Base-by-base conservation (phyloP, 2,797 vertebrate species). In the Crax fasciolata region DNA sequence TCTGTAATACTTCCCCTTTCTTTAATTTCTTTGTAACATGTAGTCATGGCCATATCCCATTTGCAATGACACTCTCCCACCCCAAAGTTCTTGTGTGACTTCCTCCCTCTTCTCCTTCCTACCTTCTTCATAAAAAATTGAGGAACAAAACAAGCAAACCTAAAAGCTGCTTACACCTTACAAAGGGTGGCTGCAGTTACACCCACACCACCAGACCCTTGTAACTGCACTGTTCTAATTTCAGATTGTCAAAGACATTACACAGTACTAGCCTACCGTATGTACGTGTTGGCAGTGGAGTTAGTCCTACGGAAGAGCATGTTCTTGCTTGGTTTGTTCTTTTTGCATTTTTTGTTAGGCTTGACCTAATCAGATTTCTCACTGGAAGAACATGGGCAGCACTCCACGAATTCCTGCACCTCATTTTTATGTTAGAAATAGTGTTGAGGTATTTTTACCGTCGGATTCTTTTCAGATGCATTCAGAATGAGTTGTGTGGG, bases 231-330 rank as follows among this genome's bases (percentile, higher is more conserved):
- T 20, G 21, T 58, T 41, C n/a, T 46, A 5, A 23, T 38, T 72
- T 62, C 48, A 28, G 25, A 5, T 43, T 6, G 17, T 23, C 38
- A 4, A 32, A 80, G 41, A 10, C 13, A 30, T 67, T 21, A 28
- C 1, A 21, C 30, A 10, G 4, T 4, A 9, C 15, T 12, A 9
- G 32, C 9, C 24, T 2, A 1, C 1, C 6, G 9, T 13, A 39
- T 52, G 24, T 5, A 5, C 15, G 2, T 1, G 38, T 38, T 7
- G 35, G 11, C 19, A 52, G 38, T 30, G 13, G 15, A 62, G 19
- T 35, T 30, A 30, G 28, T 63, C 20, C 49, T 35, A 1, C 4
- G 8, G 5, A 23, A 4, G 5, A 16, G 38, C 57, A 18, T 12
- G 3, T n/a, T 79, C 63, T 39, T 27, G 20, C 28, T 35, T 1